These are phyloP conservation scores for Rhynchonycteris naso DNA, from an alignment of 2,797 vertebrate species.

Conservation along the genomic window DNA sequence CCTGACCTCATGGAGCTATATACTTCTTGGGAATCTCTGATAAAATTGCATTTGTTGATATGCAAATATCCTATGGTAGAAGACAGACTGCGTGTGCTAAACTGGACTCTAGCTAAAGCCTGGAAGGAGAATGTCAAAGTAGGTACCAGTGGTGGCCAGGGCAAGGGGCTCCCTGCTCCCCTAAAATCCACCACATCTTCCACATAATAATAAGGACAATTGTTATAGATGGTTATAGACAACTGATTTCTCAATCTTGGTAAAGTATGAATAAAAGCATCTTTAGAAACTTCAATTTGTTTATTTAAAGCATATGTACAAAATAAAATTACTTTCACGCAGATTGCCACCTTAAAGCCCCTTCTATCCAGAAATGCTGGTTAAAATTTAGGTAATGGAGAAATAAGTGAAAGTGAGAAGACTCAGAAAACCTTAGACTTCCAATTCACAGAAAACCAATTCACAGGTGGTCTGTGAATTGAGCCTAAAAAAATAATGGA, in stretches of 20 bases:
- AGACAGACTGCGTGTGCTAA: background rate
- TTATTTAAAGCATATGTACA: background rate
- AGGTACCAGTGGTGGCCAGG: background rate
- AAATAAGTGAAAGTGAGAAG: background rate
- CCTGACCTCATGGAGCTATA: background rate
- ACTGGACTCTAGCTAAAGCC: background rate
- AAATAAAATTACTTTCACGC: slow-evolving; percentile 4
- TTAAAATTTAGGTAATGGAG: slow-evolving; percentile 32
- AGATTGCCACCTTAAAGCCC: background rate
- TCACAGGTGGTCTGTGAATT: background rate
- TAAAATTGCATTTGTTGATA: slow-evolving; percentile 13
- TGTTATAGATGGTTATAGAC: background rate
- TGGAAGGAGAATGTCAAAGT: background rate
- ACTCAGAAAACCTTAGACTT: background rate
- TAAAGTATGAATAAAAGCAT: background rate
- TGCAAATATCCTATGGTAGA: background rate
- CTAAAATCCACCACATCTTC: background rate
- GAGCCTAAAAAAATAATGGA: background rate
- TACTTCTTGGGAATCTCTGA: background rate
- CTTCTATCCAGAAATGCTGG: slow-evolving; percentile 25
- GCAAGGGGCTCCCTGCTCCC: background rate
- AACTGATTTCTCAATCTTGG: background rate
- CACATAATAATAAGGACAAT: background rate
- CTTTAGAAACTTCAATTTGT: background rate
- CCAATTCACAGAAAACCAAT: too few species aligned